Evolutionary conservation across 2,113 vertebrate genomes (phyloP), one percentile per base, ranked within the genome.

Genomic region (Phodopus roborovskii): DNA sequence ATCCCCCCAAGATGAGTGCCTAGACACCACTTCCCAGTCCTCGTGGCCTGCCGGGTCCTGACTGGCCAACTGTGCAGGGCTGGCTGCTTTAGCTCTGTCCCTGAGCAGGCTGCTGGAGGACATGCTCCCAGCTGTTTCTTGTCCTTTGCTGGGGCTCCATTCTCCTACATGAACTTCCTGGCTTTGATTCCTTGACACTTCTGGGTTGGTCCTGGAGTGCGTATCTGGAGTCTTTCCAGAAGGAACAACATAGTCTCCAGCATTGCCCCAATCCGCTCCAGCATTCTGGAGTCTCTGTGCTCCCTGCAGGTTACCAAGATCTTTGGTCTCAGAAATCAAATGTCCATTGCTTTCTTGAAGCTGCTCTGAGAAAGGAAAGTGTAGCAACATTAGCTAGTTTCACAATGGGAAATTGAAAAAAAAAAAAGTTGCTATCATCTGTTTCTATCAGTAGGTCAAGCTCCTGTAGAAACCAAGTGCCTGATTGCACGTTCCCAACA

Each of bases 11-110:
- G 94, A 96, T 3, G 97, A 96, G 73, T 97, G 98, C 88, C 97
- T 95, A 0, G 98, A 96, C 77, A 98, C 88, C 56, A 98, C 94
- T 84, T 98, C 98, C 98, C 98, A 98, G 24, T 98, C 98, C 42
- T 98, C 98, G 0, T 77, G 97, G 83, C 97, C 97, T 71, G 85
- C 75, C 0, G 4, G 60, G 36, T 96, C 96, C 92, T 84, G 96
- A 11, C 74, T 92, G 68, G 93, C 89, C 2, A 42, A 2, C 13
- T 70, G 83, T 0, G 62, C 30, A 42, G n/a, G 94, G 12, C 39
- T 15, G 0, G 0, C 74, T 75, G 33, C 92, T 92, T 95, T 70
- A 0, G 5, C 91, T 84, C 22, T 90, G 39, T 95, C 97, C 92
- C 90, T 64, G 2, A 50, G 70, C 13, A 12, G 74, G 6, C 20